These are phyloP conservation scores for Amphipoea lucens DNA, from an alignment of 2,888 invertebrate species.

Conservation along the genomic window DNA sequence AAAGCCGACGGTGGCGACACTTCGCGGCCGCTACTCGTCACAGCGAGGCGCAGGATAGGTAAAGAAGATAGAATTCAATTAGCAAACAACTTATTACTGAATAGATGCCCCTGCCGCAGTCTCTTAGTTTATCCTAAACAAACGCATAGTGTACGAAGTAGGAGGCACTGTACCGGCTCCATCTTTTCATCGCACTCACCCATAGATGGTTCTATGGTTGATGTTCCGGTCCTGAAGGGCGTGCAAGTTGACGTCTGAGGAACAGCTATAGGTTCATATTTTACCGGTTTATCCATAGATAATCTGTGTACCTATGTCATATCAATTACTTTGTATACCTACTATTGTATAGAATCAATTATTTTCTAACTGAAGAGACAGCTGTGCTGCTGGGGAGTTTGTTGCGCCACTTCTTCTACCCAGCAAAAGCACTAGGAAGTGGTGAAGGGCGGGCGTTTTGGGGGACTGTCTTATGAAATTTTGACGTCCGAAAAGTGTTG, in stretches of 20 bases:
- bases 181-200: background rate
- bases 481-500: no score
- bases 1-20: slow-evolving; percentile 76
- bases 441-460: background rate
- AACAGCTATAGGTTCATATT: background rate
- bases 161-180: background rate
- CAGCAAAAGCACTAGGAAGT: background rate
- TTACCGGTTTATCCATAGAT: background rate
- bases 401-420: background rate
- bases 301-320: background rate
- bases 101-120: background rate
- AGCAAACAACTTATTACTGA: background rate
- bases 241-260: background rate
- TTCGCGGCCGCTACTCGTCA: slow-evolving; percentile 82
- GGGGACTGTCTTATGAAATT: no score
- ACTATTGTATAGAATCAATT: background rate
- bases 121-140: background rate
- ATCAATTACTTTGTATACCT: no score
- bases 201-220: background rate
- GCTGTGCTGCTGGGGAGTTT: background rate
- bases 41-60: slow-evolving; percentile 82
- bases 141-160: background rate
- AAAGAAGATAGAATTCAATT: slow-evolving; percentile 13
- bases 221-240: background rate
- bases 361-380: background rate